A percentile compares a stretch with the other conserved stretches of the same genome.
These are phyloP conservation scores for Hoplodrina ambigua DNA, from an alignment of 2,888 invertebrate genomes.

Conservation along the genomic window DNA sequence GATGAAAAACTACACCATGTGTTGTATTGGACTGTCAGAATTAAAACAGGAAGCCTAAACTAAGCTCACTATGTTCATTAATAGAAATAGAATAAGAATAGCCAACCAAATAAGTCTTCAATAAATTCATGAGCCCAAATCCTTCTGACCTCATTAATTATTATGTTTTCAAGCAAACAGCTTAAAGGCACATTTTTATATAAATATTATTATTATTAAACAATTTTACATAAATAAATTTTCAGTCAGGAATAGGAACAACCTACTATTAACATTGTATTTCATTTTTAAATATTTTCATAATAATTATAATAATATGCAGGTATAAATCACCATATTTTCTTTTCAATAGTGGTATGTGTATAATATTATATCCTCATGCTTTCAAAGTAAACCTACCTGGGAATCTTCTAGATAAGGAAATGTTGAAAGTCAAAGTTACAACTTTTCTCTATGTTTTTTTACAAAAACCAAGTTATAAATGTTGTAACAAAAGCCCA, in stretches of 20 bases:
- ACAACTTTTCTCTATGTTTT: too few relatives aligned
- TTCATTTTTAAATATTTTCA: conserved; percentile 37
- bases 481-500: too few relatives aligned
- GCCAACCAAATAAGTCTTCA: not conserved
- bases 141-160: not conserved
- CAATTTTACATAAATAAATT: conserved; percentile 40
- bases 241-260: conserved; percentile 57
- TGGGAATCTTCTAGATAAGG: too few relatives aligned
- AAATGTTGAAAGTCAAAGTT: too few relatives aligned
- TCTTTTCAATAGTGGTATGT: not conserved
- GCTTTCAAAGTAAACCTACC: conserved; percentile 3
- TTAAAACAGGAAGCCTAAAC: too few relatives aligned
- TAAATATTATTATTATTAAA: conserved; percentile 12
- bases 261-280: conserved; percentile 21
- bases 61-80: too few relatives aligned
- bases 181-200: conserved; percentile 42
- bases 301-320: conserved; percentile 18
- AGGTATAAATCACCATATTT: conserved; percentile 16
- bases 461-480: too few relatives aligned
- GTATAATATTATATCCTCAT: conserved; percentile 9
- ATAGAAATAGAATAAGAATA: not conserved
- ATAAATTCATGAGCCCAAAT: conserved; percentile 2
- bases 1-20: too few relatives aligned
- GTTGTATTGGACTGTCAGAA: too few relatives aligned
- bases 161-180: conserved; percentile 27